phyloP scores from a whole-genome alignment of 1,140 invertebrate species.

The Brachionus koreanus region DNA sequence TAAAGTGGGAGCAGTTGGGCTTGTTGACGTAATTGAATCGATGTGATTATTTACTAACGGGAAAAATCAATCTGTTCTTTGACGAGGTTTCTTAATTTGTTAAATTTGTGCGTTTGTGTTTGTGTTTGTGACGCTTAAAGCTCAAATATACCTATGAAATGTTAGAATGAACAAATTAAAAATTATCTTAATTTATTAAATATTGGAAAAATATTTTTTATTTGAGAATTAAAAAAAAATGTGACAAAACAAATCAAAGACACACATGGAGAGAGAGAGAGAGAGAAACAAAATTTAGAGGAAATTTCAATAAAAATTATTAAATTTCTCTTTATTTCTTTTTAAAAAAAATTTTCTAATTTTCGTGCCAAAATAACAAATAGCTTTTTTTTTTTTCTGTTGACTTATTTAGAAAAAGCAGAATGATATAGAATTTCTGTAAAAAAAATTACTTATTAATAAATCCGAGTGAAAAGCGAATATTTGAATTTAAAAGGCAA shows the following conservation, averaged over 20 bases:
- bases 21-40: background rate
- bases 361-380: background rate
- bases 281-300: background rate
- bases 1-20: background rate
- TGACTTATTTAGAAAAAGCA: background rate
- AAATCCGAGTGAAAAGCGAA: background rate
- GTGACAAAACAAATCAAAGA: background rate
- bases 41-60: background rate
- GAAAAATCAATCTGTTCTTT: slow-evolving; percentile 3
- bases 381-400: background rate
- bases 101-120: too few species aligned
- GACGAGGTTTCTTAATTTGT: background rate
- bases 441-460: background rate
- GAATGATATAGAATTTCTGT: background rate
- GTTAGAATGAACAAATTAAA: slow-evolving; percentile 2
- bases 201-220: slow-evolving; percentile 13
- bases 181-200: slow-evolving; percentile 38
- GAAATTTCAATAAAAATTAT: slow-evolving; percentile 25
- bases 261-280: background rate
- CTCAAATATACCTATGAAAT: background rate
- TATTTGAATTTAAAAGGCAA: background rate
- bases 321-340: background rate
- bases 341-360: background rate
- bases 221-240: background rate
- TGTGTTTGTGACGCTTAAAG: background rate